These are phyloP conservation scores for Ceratitis capitata DNA, from an alignment of 1,140 invertebrate species.

Conservation along the genomic window DNA sequence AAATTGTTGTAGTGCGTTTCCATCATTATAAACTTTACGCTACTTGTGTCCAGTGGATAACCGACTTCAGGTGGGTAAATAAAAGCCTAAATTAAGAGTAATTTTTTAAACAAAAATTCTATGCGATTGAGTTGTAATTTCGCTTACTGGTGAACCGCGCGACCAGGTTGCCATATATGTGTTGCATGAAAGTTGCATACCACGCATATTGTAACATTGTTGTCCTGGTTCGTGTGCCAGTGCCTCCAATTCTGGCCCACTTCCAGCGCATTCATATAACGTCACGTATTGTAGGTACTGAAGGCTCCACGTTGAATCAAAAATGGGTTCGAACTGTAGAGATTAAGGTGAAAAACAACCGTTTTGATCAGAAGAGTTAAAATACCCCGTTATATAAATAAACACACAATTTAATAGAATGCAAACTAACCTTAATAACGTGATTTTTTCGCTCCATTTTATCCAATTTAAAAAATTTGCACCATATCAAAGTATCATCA, in stretches of 20 bases:
- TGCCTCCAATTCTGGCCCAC: conserved; percentile 66
- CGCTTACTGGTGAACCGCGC: conserved; percentile 70
- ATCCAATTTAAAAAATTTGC: conserved; percentile 70
- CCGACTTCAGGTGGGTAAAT: conserved; percentile 74
- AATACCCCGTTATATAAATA: neutral
- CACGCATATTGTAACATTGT: conserved; percentile 68
- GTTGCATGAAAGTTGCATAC: conserved; percentile 70
- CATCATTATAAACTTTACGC: conserved; percentile 70
- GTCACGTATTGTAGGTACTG: conserved; percentile 74
- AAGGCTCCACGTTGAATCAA: conserved; percentile 67
- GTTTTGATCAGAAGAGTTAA: neutral
- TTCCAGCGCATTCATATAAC: conserved; percentile 74
- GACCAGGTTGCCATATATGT: conserved; percentile 75
- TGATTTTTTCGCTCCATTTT: conserved; percentile 71
- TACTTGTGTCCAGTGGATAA: conserved; percentile 70
- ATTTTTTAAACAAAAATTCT: neutral
- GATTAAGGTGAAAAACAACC: neutral
- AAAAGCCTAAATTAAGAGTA: conserved; percentile 67
- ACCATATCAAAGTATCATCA: conserved; percentile 73
- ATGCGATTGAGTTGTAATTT: neutral
- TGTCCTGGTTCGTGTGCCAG: conserved; percentile 68
- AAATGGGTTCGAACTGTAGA: conserved; percentile 70
- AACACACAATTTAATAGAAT: neutral
- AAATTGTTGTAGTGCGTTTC: conserved; percentile 71
- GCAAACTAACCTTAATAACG: conserved; percentile 66